Base-by-base conservation (phyloP, 1,140 invertebrate species). In the Bombus impatiens region DNA sequence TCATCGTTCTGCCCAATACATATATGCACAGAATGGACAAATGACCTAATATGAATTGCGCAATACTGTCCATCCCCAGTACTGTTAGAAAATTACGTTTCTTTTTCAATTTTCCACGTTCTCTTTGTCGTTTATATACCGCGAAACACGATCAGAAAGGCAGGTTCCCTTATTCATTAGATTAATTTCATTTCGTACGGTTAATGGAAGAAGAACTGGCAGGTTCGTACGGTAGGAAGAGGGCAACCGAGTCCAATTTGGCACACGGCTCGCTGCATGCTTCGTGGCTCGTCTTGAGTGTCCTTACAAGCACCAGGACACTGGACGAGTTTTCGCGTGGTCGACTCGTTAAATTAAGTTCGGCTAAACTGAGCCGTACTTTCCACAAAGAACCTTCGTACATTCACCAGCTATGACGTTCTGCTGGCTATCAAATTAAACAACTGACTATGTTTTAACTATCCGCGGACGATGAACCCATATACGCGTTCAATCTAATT, bases 321-420 rank as follows among this genome's bases (percentile, higher is more conserved):
- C 35, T 42, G 35, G n/a, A 78, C n/a, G 82, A 84, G 65, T 71
- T 84, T 84, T 47, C 82, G 47, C 59, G 67, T 47, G 67, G 53
- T 37, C 76, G 40, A 79, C 76, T 84, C 77, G 82, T 84, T 84
- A 79, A 84, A 84, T 84, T 79, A 84, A 84, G 37, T 84, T 84
- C 37, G 40, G 18, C 35, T 35, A 40, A 62, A 37, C 25, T 10
- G 32, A 9, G 35, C 4, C 12, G 53, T 59, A 53, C 65, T 84
- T 70, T 42, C 3, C 13, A 42, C 37, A 28, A 76, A 76, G 32
- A 53, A 65, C 4, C 72, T 35, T 18, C 25, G 5, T n/a, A 77
- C 44, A 22, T 62, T 44, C 42, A 8, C 12, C 1, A 28, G n/a
- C 8, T 35, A 5, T 15, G 35, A 6, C 15, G 35, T 47, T 75